Evolutionary conservation across 2,113 vertebrate species (phyloP).

Genomic region (Rhinolophus sinicus): DNA sequence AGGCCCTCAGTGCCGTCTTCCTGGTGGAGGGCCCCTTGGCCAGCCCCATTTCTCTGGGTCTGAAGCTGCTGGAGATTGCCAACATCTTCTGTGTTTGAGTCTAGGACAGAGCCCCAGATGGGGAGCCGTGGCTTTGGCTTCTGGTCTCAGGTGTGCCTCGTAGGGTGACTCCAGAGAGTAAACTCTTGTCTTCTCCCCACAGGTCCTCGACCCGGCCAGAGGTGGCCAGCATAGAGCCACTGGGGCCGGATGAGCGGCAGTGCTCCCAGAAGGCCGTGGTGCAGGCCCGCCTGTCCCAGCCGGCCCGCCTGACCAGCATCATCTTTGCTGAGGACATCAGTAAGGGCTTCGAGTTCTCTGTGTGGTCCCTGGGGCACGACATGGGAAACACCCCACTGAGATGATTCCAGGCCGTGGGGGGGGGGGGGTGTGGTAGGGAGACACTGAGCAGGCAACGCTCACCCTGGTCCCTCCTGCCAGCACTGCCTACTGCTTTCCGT

Average conservation of each 20-base stretch:
- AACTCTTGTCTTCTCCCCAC: not conserved
- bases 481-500: fast-evolving
- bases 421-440: no score
- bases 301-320: constrained; percentile 87
- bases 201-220: constrained; percentile 96
- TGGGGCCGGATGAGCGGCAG: constrained; percentile 84
- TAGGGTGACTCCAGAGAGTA: not conserved
- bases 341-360: constrained; percentile 73
- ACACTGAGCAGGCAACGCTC: fast-evolving
- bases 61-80: not conserved
- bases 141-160: not conserved
- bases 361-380: not conserved
- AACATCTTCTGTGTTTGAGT: not conserved
- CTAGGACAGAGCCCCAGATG: not conserved
- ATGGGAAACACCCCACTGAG: fast-evolving
- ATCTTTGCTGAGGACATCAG: constrained; percentile 96
- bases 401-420: fast-evolving
- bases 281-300: constrained; percentile 91
- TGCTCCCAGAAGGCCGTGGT: constrained; percentile 94
- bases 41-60: no score
- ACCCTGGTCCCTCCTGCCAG: fast-evolving
- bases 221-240: constrained; percentile 93
- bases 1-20: fast-evolving
- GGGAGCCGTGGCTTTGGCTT: not conserved
- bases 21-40: not conserved